Evolutionary conservation across 2,888 invertebrate species (phyloP).

Genomic region (Acanthosepion esculentum): DNA sequence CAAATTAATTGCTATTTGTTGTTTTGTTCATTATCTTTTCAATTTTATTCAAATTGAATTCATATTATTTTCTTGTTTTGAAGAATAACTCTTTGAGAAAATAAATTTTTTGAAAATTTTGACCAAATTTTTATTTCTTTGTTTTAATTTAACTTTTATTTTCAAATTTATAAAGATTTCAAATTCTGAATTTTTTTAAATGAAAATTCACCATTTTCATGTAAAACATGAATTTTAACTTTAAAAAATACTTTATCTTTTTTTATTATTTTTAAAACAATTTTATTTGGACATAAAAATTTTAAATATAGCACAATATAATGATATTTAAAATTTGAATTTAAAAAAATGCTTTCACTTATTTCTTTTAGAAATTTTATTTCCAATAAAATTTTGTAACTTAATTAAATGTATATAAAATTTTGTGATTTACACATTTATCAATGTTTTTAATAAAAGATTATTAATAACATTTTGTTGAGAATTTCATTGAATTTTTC

Average conservation of each 20-base stretch:
- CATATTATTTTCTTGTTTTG: conserved; percentile 24
- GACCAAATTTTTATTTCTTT: neutral
- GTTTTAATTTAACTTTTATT: neutral
- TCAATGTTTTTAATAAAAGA: neutral
- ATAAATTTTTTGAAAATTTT: neutral
- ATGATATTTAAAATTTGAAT: neutral
- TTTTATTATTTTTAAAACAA: neutral
- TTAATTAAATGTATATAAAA: too few relatives aligned
- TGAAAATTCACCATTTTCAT: neutral
- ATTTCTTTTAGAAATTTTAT: neutral
- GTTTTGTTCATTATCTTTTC: neutral
- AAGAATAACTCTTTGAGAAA: neutral
- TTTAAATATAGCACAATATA: neutral
- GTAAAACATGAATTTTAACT: neutral
- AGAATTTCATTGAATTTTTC: neutral
- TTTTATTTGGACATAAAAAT: neutral
- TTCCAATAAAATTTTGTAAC: neutral
- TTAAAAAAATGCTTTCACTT: neutral
- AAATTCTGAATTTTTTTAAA: neutral
- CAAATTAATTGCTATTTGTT: neutral
- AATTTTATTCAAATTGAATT: conserved; percentile 7
- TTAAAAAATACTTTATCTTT: neutral
- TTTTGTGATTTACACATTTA: neutral
- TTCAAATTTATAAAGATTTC: neutral
- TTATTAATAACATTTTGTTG: neutral